Percentiles rank a stretch among this genome's conserved stretches.
phyloP scores from a whole-genome alignment of 1,140 invertebrate genomes.

The Pararge aegeria region DNA sequence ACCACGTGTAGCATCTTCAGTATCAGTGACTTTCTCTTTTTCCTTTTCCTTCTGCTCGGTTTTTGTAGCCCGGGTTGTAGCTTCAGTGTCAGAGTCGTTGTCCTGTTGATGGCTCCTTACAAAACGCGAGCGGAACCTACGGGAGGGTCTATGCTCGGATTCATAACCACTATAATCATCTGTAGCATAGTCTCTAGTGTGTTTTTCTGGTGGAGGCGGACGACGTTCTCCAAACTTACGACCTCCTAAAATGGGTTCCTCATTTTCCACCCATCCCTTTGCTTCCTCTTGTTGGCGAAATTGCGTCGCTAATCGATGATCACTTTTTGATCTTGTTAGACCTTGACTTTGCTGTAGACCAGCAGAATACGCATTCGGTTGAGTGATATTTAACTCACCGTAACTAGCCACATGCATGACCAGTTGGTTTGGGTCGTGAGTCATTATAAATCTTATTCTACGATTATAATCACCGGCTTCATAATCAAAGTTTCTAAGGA shows the following conservation, averaged over 20 bases:
- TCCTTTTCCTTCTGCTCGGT: constrained; percentile 82
- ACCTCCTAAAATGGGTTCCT: constrained; percentile 84
- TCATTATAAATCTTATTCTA: constrained; percentile 90
- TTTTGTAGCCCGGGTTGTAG: constrained; percentile 80
- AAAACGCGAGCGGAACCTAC: constrained; percentile 87
- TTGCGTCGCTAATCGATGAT: constrained; percentile 93
- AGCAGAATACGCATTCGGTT: constrained; percentile 79
- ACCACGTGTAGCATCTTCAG: constrained; percentile 92
- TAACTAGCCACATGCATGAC: constrained; percentile 91
- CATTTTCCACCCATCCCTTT: constrained; percentile 77
- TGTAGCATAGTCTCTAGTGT: constrained; percentile 77
- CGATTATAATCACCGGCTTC: constrained; percentile 93
- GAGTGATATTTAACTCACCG: constrained; percentile 91
- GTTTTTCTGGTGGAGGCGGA: constrained; percentile 75
- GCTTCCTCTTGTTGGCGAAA: constrained; percentile 92
- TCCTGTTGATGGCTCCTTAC: constrained; percentile 84
- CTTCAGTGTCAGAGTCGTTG: constrained; percentile 85
- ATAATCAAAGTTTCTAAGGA: constrained; percentile 95
- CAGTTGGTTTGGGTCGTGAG: constrained; percentile 93
- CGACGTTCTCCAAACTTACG: constrained; percentile 86
- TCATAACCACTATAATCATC: constrained; percentile 83
- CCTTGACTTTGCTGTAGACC: constrained; percentile 84
- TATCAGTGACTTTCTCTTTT: constrained; percentile 91
- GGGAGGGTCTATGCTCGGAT: constrained; percentile 82
- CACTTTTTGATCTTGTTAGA: constrained; percentile 95